phyloP scores from a whole-genome alignment of 2,797 vertebrate species.

The Trichosurus vulpecula region DNA sequence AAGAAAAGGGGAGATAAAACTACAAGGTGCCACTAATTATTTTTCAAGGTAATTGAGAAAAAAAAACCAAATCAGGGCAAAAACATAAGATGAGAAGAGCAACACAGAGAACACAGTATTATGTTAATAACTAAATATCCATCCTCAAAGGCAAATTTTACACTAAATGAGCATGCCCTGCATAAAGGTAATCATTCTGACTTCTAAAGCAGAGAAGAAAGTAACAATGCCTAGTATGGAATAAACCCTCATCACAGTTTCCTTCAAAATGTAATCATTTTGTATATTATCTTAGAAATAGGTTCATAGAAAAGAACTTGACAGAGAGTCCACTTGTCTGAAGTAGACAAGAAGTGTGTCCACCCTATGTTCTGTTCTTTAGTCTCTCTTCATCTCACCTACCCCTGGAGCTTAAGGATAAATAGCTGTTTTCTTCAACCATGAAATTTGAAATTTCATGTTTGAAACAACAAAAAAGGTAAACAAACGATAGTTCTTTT shows the following conservation, averaged over 20 bases:
- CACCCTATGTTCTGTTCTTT: slow-evolving; percentile 4
- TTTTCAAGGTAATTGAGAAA: too few species aligned
- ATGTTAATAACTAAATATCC: not conserved
- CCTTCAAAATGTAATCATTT: slow-evolving; percentile 21
- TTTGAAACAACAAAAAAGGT: too few species aligned
- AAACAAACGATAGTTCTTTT: too few species aligned
- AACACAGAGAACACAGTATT: not conserved
- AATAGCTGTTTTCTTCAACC: too few species aligned
- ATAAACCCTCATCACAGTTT: not conserved
- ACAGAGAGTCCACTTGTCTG: not conserved
- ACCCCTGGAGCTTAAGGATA: too few species aligned
- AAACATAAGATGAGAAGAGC: slow-evolving; percentile 37
- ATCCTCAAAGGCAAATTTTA: slow-evolving; percentile 21
- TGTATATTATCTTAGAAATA: not conserved
- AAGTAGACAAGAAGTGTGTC: not conserved
- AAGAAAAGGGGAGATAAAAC: too few species aligned
- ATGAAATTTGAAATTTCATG: too few species aligned
- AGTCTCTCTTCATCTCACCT: slow-evolving; percentile 13
- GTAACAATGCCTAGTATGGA: slow-evolving; percentile 1
- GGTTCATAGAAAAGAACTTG: not conserved
- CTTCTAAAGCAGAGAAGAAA: slow-evolving; percentile 36
- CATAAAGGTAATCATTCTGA: slow-evolving; percentile 9
- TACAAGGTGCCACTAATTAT: too few species aligned
- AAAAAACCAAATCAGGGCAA: slow-evolving; percentile 10
- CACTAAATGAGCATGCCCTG: not conserved